Conservation (phyloP, 2,113 vertebrate species). For the Thalassoma bifasciatum region DNA sequence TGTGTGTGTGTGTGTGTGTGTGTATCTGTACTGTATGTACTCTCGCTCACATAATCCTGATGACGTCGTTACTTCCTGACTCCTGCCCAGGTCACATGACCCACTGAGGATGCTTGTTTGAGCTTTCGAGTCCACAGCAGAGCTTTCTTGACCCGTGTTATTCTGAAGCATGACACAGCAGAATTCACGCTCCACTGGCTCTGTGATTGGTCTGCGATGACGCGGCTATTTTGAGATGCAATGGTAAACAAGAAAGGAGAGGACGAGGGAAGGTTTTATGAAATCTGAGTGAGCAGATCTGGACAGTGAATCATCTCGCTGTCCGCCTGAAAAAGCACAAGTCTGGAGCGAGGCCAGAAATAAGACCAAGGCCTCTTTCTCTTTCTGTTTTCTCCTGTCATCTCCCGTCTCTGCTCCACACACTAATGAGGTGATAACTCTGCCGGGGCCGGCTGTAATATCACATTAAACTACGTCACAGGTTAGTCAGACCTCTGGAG, state of each 20-base stretch:
- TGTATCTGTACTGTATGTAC: slow-evolving; percentile 4
- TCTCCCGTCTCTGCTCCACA: slow-evolving; percentile 12
- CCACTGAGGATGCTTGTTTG: neutral
- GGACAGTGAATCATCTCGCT: neutral
- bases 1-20: slow-evolving; percentile 44
- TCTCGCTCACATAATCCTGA: neutral
- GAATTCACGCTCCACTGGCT: too few relatives aligned
- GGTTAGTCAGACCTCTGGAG: neutral
- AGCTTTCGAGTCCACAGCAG: neutral
- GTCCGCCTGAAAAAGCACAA: slow-evolving; percentile 14
- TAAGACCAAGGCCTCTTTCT: neutral
- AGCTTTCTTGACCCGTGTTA: neutral
- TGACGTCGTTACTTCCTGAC: slow-evolving; percentile 16
- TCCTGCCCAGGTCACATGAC: slow-evolving; percentile 45
- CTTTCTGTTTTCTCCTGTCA: neutral
- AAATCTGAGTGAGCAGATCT: neutral
- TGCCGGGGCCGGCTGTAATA: slow-evolving; percentile 16
- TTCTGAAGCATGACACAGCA: slow-evolving; percentile 25
- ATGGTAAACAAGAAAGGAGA: neutral
- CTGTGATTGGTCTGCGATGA: neutral
- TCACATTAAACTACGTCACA: slow-evolving; percentile 38
- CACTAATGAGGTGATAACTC: slow-evolving; percentile 6
- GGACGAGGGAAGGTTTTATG: neutral
- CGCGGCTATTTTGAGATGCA: slow-evolving; percentile 37
- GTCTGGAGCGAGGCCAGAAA: slow-evolving; percentile 30